phyloP scores from a whole-genome alignment of 2,888 invertebrate species.

The Eristalis arbustorum region DNA sequence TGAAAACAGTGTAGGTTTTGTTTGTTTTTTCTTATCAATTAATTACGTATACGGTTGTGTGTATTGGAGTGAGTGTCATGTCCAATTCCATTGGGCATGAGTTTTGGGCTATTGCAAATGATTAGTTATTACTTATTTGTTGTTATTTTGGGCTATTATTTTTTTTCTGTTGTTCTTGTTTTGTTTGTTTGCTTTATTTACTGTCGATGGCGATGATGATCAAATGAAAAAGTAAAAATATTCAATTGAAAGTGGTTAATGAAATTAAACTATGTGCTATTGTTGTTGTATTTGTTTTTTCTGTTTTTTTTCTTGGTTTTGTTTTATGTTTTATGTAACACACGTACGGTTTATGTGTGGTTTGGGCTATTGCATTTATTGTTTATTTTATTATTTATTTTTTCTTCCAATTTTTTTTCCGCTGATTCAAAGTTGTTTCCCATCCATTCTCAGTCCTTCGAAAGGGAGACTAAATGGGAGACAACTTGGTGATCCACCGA shows the following conservation, averaged over 20 bases:
- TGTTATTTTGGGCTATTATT: conserved; percentile 24
- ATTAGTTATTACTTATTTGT: conserved; percentile 14
- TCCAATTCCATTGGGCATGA: conserved; percentile 32
- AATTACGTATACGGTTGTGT: conserved; percentile 19
- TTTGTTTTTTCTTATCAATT: conserved; percentile 26
- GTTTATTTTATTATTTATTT: conserved; percentile 11
- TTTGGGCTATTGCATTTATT: conserved; percentile 67
- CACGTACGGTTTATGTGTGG: conserved; percentile 48
- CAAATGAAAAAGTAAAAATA: not conserved
- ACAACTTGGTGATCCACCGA: not conserved
- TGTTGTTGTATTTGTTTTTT: not conserved
- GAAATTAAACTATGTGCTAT: not conserved
- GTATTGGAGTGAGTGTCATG: conserved; percentile 40
- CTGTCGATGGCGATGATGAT: not conserved
- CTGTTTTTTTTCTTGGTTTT: not conserved
- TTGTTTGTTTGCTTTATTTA: conserved; percentile 7
- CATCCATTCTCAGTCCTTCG: not conserved
- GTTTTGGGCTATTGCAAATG: conserved; percentile 67
- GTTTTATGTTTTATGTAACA: conserved; percentile 50
- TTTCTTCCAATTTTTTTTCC: not conserved
- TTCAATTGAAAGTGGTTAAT: not conserved
- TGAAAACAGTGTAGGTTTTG: conserved; percentile 1
- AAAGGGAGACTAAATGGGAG: too few species aligned
- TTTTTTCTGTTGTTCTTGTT: conserved; percentile 45
- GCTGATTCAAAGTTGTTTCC: conserved; percentile 3